Percentiles rank a stretch among this genome's conserved stretches.
phyloP scores from a whole-genome alignment of 2,888 invertebrate genomes.

The Arge pagana region DNA sequence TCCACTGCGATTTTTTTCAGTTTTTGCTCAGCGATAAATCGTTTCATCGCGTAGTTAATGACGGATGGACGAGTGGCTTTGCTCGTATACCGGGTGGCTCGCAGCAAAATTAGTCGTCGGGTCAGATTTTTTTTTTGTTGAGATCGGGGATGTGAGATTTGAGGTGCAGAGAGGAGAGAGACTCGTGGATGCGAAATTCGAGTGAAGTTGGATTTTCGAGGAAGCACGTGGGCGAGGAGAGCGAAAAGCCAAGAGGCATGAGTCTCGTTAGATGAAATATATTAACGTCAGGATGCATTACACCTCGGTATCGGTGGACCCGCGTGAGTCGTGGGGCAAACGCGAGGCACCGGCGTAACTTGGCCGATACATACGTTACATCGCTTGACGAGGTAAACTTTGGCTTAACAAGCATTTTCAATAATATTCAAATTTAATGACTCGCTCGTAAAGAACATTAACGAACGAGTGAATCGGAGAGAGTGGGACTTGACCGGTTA shows the following conservation, averaged over 20 bases:
- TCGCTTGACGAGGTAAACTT: constrained; percentile 28
- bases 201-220: too few species aligned
- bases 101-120: too few species aligned
- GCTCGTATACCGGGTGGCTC: too few species aligned
- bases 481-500: constrained; percentile 39
- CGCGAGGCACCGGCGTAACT: neutral
- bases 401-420: constrained; percentile 49
- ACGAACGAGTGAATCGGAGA: constrained; percentile 46
- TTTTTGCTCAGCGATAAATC: too few species aligned
- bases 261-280: constrained; percentile 40
- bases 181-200: too few species aligned
- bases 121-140: too few species aligned
- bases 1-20: too few species aligned
- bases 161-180: too few species aligned
- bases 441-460: constrained; percentile 49
- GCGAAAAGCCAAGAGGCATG: constrained; percentile 10
- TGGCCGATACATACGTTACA: constrained; percentile 32
- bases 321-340: neutral
- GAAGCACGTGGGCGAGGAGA: neutral
- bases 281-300: constrained; percentile 44
- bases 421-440: constrained; percentile 52
- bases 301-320: constrained; percentile 41
- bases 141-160: too few species aligned
- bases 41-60: too few species aligned
- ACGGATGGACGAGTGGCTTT: too few species aligned